Evolutionary conservation across 2,113 vertebrate genomes (phyloP).

Genomic region (Gymnorhina tibicen): DNA sequence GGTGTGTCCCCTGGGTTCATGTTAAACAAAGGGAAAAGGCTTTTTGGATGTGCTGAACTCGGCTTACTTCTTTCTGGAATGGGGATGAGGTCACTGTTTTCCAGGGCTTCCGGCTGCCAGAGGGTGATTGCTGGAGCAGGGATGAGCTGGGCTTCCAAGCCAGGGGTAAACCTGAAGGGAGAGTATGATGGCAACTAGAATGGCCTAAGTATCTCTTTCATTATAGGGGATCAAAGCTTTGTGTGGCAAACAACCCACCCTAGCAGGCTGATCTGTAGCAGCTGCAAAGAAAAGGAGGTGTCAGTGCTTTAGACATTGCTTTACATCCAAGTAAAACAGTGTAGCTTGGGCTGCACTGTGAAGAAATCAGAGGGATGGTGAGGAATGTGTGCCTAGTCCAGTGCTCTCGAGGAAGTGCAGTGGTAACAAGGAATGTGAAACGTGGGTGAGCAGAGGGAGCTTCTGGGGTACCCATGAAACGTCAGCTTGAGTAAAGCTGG

Average conservation of each 20-base stretch:
- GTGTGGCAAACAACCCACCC: not conserved
- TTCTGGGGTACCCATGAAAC: accelerated
- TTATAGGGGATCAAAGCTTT: not conserved
- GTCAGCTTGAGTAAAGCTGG: not conserved
- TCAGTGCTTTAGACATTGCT: not conserved
- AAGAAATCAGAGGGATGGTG: not conserved
- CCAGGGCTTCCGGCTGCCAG: not conserved
- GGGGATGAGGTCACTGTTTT: accelerated
- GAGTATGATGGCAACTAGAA: not conserved
- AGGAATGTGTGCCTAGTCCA: not conserved
- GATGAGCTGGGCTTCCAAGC: not conserved
- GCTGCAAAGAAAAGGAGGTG: not conserved
- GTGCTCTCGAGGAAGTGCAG: too few relatives aligned
- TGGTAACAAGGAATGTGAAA: not conserved
- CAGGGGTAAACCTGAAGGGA: not conserved
- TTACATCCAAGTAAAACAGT: accelerated
- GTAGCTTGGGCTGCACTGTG: accelerated
- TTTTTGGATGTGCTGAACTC: not conserved
- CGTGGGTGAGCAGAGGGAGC: accelerated
- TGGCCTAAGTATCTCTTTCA: not conserved
- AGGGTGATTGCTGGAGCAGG: not conserved
- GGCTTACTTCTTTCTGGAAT: not conserved
- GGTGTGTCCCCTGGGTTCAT: accelerated
- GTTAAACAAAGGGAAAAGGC: not conserved
- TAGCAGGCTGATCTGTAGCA: not conserved